A percentile compares a stretch with the other conserved stretches of the same genome.
Conservation (phyloP, 1,140 invertebrate species). For the Monochamus saltuarius region DNA sequence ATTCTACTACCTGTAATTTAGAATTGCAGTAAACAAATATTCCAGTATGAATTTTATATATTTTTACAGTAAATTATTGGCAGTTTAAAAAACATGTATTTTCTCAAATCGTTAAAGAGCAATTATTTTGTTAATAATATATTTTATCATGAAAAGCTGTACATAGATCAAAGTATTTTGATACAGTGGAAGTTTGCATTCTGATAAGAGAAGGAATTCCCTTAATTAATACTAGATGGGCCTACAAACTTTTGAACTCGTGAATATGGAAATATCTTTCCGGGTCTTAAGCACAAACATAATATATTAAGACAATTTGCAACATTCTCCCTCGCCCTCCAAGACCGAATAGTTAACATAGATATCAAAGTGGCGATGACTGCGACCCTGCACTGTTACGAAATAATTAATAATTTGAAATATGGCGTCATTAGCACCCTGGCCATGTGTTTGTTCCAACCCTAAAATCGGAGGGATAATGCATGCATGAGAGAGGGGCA, state of each 20-base stretch:
- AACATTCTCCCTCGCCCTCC: neutral
- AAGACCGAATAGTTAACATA: neutral
- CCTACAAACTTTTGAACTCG: neutral
- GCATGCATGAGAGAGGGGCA: conserved; percentile 20
- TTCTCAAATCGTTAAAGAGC: too few species aligned
- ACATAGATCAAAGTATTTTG: too few species aligned
- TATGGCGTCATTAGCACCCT: conserved; percentile 41
- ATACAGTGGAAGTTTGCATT: too few species aligned
- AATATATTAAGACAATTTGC: neutral
- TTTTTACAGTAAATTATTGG: too few species aligned
- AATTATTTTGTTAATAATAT: too few species aligned
- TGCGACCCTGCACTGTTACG: conserved; percentile 10
- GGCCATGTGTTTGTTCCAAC: conserved; percentile 32
- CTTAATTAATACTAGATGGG: too few species aligned
- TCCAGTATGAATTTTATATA: too few species aligned
- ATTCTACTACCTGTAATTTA: too few species aligned
- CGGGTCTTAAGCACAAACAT: neutral
- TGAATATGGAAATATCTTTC: neutral
- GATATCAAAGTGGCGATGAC: neutral
- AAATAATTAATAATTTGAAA: conserved; percentile 43
- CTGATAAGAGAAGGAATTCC: too few species aligned
- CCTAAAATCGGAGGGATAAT: conserved; percentile 17
- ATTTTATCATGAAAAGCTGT: too few species aligned
- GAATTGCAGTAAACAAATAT: too few species aligned
- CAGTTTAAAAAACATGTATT: too few species aligned